Evolutionary conservation across 2,888 invertebrate species (phyloP).

Genomic region (Opisthograptis luteolata): DNA sequence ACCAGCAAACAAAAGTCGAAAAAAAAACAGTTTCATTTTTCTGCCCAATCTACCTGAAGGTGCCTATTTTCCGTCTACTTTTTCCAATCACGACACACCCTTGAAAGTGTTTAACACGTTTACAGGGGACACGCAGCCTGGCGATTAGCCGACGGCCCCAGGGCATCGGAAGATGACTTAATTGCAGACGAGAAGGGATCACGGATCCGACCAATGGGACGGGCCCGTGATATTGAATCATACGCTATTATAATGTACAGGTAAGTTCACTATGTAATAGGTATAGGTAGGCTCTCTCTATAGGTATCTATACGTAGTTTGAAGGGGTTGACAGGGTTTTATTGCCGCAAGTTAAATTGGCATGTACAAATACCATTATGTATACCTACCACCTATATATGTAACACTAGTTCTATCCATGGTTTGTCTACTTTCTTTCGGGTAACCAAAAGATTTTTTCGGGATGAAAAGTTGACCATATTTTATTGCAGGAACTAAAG

Average conservation of each 20-base stretch:
- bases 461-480: too few relatives aligned
- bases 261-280: not conserved
- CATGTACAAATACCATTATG: too few relatives aligned
- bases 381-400: too few relatives aligned
- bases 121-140: conserved; percentile 1
- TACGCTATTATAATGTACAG: conserved; percentile 29
- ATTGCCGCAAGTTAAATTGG: too few relatives aligned
- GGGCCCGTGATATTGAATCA: conserved; percentile 60
- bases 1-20: too few relatives aligned
- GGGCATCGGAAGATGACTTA: conserved; percentile 71
- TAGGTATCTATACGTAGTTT: not conserved
- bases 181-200: conserved; percentile 75
- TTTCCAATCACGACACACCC: not conserved
- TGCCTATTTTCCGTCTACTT: not conserved
- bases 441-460: too few relatives aligned
- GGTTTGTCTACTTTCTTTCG: too few relatives aligned
- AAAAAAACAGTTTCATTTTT: too few relatives aligned
- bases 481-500: too few relatives aligned
- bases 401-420: too few relatives aligned
- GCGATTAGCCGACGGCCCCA: conserved; percentile 68
- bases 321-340: not conserved
- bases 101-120: conserved; percentile 17
- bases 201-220: conserved; percentile 72
- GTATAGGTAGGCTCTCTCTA: too few relatives aligned
- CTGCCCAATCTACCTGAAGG: too few relatives aligned